These are phyloP conservation scores for Petroica traversi DNA, from an alignment of 2,113 vertebrate species.

Conservation along the genomic window DNA sequence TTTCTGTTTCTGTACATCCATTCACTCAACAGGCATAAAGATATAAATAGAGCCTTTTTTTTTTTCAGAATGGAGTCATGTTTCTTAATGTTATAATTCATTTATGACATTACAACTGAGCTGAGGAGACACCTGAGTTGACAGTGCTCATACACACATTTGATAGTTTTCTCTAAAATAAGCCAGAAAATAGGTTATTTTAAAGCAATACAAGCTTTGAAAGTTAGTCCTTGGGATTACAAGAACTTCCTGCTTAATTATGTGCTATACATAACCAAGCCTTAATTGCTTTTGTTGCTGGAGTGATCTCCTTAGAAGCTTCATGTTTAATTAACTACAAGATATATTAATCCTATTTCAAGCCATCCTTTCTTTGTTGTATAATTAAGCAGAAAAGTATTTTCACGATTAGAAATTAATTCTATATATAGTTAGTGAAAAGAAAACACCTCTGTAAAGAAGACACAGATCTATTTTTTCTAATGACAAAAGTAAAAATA, in stretches of 20 bases:
- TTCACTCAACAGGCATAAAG: background rate
- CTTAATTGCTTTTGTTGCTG: constrained; percentile 67
- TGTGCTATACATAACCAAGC: constrained; percentile 28
- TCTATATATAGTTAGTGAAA: background rate
- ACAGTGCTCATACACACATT: background rate
- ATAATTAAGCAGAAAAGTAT: constrained; percentile 66
- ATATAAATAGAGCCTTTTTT: background rate
- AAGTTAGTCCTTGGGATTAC: constrained; percentile 36
- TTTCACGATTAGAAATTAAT: constrained; percentile 27
- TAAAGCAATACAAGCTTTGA: constrained; percentile 23
- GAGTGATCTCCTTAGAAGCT: constrained; percentile 53
- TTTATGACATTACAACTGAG: background rate
- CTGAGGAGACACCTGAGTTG: background rate
- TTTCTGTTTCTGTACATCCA: background rate
- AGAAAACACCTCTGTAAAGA: background rate
- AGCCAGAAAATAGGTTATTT: background rate
- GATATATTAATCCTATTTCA: constrained; percentile 62
- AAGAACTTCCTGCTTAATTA: constrained; percentile 55
- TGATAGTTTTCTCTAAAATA: background rate
- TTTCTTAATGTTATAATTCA: background rate
- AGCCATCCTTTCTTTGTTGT: constrained; percentile 37
- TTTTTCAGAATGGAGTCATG: accelerated
- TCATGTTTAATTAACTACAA: constrained; percentile 65
- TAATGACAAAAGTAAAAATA: background rate
- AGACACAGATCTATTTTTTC: background rate